These are phyloP conservation scores for Cynopterus sphinx DNA, from an alignment of 2,797 vertebrate species.

Conservation along the genomic window DNA sequence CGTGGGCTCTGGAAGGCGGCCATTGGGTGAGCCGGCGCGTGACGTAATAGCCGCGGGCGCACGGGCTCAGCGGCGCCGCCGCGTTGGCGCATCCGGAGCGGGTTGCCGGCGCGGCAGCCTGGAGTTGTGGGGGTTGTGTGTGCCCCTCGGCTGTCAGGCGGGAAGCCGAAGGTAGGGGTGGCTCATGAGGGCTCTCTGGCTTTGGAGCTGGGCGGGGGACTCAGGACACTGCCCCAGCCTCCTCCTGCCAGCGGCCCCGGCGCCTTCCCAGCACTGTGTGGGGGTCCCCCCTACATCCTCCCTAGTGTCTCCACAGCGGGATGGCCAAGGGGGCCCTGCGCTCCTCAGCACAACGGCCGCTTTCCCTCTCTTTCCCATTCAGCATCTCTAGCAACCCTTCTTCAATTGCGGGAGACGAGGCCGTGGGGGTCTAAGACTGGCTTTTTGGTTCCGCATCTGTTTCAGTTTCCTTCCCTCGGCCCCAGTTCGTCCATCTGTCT, in stretches of 20 bases:
- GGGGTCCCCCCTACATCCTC: neutral
- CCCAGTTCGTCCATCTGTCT: neutral
- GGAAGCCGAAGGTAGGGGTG: conserved; percentile 78
- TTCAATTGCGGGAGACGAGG: neutral
- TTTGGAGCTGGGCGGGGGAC: neutral
- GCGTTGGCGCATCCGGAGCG: conserved; percentile 57
- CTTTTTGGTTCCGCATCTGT: neutral
- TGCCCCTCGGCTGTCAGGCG: conserved; percentile 57
- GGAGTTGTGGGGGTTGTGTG: conserved; percentile 77
- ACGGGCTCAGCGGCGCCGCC: neutral
- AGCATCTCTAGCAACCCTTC: neutral
- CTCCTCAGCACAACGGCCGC: neutral
- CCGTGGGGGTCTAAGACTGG: neutral
- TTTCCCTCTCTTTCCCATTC: neutral
- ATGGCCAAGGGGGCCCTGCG: neutral
- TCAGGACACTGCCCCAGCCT: neutral
- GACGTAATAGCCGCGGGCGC: conserved; percentile 43
- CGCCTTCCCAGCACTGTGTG: neutral
- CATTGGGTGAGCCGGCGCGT: conserved; percentile 10
- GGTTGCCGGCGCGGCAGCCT: conserved; percentile 51
- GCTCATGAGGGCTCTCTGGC: neutral
- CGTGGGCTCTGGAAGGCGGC: neutral
- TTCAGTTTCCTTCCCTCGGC: neutral
- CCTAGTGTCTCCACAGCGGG: neutral
- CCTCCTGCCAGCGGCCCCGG: neutral